Evolutionary conservation across 1,140 invertebrate genomes (phyloP).

Genomic region (Pogonomyrmex barbatus): DNA sequence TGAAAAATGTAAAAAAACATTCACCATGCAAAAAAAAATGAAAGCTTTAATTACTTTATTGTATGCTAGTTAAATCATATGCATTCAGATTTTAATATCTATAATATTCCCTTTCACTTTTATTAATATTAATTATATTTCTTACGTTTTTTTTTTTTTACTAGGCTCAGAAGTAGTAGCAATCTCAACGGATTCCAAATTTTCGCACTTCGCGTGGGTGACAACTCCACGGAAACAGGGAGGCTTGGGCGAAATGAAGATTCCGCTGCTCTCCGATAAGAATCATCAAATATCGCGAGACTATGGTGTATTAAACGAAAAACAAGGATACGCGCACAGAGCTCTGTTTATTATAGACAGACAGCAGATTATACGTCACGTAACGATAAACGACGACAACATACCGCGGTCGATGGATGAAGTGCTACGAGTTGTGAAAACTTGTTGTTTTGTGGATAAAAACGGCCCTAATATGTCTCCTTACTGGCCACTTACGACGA

Average conservation of each 20-base stretch:
- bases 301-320: slow-evolving; percentile 96
- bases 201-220: slow-evolving; percentile 95
- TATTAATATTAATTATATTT: not conserved
- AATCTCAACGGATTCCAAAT: slow-evolving; percentile 95
- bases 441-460: slow-evolving; percentile 96
- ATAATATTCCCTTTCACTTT: not conserved
- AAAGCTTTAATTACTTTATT: not conserved
- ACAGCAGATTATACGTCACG: slow-evolving; percentile 95
- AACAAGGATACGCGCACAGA: slow-evolving; percentile 95
- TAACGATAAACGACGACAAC: slow-evolving; percentile 98
- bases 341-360: slow-evolving; percentile 98
- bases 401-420: slow-evolving; percentile 94
- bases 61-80: not conserved
- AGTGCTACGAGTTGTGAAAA: slow-evolving; percentile 95
- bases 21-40: not conserved
- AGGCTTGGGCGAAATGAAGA: slow-evolving; percentile 97
- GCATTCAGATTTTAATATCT: not conserved
- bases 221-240: slow-evolving; percentile 97
- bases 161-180: slow-evolving; percentile 91
- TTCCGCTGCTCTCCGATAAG: slow-evolving; percentile 97
- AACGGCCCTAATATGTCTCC: slow-evolving; percentile 97
- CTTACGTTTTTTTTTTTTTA: not conserved
- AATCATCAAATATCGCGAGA: slow-evolving; percentile 92
- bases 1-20: not conserved
- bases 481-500: slow-evolving; percentile 95